phyloP scores from a whole-genome alignment of 2,888 invertebrate species.

The Spicauda simplicius region DNA sequence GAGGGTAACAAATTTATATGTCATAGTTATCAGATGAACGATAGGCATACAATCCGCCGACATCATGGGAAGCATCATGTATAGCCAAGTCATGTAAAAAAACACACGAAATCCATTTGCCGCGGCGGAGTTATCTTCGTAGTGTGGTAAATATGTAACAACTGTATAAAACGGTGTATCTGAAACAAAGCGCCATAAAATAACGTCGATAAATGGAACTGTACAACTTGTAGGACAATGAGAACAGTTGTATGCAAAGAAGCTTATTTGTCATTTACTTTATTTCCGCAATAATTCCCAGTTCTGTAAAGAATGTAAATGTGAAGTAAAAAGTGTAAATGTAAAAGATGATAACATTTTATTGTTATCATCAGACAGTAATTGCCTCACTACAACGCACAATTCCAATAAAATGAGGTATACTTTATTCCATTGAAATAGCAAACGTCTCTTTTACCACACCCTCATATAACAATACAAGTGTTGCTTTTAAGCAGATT shows the following conservation, averaged over 20 bases:
- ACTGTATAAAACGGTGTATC: constrained; percentile 74
- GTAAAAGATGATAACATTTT: too few relatives aligned
- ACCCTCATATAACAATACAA: too few relatives aligned
- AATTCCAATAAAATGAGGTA: too few relatives aligned
- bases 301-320: too few relatives aligned
- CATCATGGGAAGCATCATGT: constrained; percentile 80
- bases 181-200: constrained; percentile 43
- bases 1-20: constrained; percentile 69
- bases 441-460: too few relatives aligned
- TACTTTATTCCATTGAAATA: too few relatives aligned
- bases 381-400: too few relatives aligned
- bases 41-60: constrained; percentile 75
- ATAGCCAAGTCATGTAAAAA: constrained; percentile 72
- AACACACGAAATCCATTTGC: constrained; percentile 64
- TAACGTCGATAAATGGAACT: constrained; percentile 7
- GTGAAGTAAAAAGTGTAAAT: too few relatives aligned
- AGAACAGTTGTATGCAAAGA: not conserved
- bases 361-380: too few relatives aligned
- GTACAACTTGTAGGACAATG: not conserved
- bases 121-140: constrained; percentile 58
- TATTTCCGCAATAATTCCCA: too few relatives aligned
- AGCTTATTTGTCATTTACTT: too few relatives aligned
- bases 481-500: too few relatives aligned
- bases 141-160: constrained; percentile 70
- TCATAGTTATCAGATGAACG: constrained; percentile 64